These are phyloP conservation scores for Lithobius niger DNA, from an alignment of 1,140 invertebrate species.

Conservation along the genomic window DNA sequence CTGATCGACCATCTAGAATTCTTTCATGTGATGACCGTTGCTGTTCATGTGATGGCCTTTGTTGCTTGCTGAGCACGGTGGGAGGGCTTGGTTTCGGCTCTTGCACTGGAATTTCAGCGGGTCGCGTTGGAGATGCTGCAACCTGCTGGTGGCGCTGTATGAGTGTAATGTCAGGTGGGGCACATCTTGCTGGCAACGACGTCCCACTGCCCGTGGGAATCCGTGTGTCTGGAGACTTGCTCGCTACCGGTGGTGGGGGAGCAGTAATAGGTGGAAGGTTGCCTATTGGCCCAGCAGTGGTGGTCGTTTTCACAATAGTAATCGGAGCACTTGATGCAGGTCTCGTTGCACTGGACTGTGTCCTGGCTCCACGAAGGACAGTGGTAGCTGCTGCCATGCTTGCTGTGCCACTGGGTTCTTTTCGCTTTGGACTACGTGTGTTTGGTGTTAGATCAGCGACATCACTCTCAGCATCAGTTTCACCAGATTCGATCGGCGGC, in stretches of 20 bases:
- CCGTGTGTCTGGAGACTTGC: neutral
- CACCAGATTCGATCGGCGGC: slow-evolving; percentile 54
- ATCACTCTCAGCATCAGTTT: slow-evolving; percentile 45
- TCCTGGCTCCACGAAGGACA: slow-evolving; percentile 8
- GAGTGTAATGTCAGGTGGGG: neutral
- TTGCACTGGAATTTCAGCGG: neutral
- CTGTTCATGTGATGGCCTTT: neutral
- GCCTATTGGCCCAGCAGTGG: too few relatives aligned
- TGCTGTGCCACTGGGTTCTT: neutral
- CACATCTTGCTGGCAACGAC: too few relatives aligned
- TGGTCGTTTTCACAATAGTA: too few relatives aligned
- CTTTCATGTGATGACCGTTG: too few relatives aligned
- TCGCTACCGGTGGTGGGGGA: too few relatives aligned
- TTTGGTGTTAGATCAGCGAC: slow-evolving; percentile 26
- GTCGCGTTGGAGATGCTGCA: neutral
- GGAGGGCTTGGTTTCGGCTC: neutral
- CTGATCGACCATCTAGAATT: too few relatives aligned
- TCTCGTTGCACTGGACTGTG: neutral
- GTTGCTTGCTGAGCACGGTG: neutral
- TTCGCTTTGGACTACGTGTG: neutral
- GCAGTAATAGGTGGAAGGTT: too few relatives aligned
- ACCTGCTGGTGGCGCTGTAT: neutral
- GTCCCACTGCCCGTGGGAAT: too few relatives aligned
- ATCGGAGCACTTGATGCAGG: too few relatives aligned
- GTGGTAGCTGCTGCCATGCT: slow-evolving; percentile 3